Base-by-base conservation (phyloP, 1,140 invertebrate species). In the Drosophila tropicalis region DNA sequence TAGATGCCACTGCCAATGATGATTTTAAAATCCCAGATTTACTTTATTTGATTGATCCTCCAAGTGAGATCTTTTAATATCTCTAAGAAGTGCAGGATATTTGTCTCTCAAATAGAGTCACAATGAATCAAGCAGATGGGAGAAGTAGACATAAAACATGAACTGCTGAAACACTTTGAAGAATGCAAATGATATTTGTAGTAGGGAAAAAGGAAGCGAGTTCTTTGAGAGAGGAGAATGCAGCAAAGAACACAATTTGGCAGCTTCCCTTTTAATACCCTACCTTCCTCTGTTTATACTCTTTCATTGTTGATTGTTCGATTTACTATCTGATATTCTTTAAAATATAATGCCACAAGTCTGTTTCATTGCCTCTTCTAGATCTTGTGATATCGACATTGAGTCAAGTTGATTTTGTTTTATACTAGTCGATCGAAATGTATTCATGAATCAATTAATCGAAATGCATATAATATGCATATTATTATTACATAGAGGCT, bases 1-100 rank as follows among this genome's bases (percentile, higher is more conserved):
- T 66, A 76, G 62, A 65, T 61, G 67, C 66, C 62, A 82, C 79
- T 79, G 66, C 44, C 44, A 22, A 7, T 47, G 6, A 1, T 17
- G 15, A 47, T 19, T 47, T 9, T 2, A 51, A 51, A 12, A 22
- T 22, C 9, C 44, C 9, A 19, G 19, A 19, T 51, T 22, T 51
- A 22, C 17, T 51, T 51, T 1, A 51, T 51, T 51, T 51, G 44
- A 51, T 51, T 51, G 44, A 51, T 51, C 44, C 10, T 22, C 1
- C 22, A 22, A 51, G 4, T 13, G 9, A 29, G 17, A 47, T 19
- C 44, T 47, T 13, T 17, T 6, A 7, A 19, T 47, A 17, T 12
- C 34, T 36, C 5, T 47, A 47, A 47, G 44, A 22, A 22, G 44
- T 51, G n/a, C 44, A 51, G 44, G 44, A 12, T 12, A 22, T 47